Percentiles rank a stretch among this genome's conserved stretches.
Evolutionary conservation across 2,888 invertebrate genomes (phyloP).

Genomic region (Achlya flavicornis): DNA sequence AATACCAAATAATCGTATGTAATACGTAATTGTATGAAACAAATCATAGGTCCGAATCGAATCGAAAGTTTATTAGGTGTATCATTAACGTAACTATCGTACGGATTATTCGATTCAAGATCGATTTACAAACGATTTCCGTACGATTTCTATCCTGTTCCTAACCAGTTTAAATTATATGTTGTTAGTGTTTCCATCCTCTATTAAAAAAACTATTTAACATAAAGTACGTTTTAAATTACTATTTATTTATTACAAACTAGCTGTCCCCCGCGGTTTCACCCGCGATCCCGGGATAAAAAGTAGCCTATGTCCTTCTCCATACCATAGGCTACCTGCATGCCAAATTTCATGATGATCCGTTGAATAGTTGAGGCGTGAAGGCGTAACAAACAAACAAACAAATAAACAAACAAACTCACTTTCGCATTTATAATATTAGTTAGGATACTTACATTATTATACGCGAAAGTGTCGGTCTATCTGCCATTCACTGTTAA

Average conservation of each 20-base stretch:
- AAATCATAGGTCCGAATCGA: neutral
- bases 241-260: neutral
- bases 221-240: neutral
- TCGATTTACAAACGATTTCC: conserved; percentile 27
- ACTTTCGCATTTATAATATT: too few relatives aligned
- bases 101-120: conserved; percentile 5
- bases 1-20: neutral
- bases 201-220: neutral
- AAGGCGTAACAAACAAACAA: too few relatives aligned
- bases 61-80: conserved; percentile 5
- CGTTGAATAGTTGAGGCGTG: too few relatives aligned
- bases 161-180: conserved; percentile 14
- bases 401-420: too few relatives aligned
- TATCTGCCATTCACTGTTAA: too few relatives aligned
- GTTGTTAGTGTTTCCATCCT: neutral
- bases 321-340: too few relatives aligned
- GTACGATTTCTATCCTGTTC: conserved; percentile 45
- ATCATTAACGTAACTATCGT: conserved; percentile 7
- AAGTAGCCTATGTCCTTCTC: too few relatives aligned
- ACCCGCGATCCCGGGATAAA: too few relatives aligned
- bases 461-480: too few relatives aligned
- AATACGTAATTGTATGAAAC: neutral
- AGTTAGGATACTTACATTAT: too few relatives aligned
- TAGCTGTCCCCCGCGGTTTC: too few relatives aligned
- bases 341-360: too few relatives aligned